A percentile compares a stretch with the other conserved stretches of the same genome.
Evolutionary conservation across 2,113 vertebrate species (phyloP).

Genomic region (Pomatostomus ruficeps): DNA sequence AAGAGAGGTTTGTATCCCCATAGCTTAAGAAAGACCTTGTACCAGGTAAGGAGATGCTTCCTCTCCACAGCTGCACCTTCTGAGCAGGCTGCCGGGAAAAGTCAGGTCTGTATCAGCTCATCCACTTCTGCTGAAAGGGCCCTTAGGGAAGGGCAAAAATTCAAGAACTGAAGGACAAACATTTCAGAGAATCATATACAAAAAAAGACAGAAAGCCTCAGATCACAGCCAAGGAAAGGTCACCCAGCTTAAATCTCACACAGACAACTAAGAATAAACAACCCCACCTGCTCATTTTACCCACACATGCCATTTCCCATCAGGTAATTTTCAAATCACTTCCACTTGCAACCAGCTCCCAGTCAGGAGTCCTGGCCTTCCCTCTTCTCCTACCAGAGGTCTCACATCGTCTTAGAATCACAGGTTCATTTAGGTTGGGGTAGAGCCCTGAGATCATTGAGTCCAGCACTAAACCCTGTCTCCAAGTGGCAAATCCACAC

Average conservation of each 20-base stretch:
- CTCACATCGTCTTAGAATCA: not conserved
- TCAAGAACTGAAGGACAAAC: not conserved
- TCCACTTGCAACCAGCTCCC: not conserved
- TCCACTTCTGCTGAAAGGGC: not conserved
- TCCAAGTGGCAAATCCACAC: not conserved
- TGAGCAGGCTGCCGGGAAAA: not conserved
- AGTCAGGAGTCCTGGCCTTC: not conserved
- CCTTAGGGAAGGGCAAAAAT: not conserved
- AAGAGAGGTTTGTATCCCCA: not conserved
- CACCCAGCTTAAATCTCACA: not conserved
- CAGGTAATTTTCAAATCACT: not conserved
- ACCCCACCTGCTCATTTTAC: not conserved
- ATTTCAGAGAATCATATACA: not conserved
- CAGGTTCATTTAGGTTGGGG: not conserved
- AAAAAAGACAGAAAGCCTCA: not conserved
- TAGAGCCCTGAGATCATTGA: not conserved
- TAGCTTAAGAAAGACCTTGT: not conserved
- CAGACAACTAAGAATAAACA: not conserved
- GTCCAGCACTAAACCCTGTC: not conserved
- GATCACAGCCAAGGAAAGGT: not conserved
- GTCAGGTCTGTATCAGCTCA: rapidly evolving
- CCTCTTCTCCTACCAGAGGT: not conserved
- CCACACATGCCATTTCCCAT: not conserved
- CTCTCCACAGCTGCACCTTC: not conserved
- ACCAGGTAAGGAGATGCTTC: not conserved